These are phyloP conservation scores for Melanotaenia nigrans DNA, from an alignment of 2,797 vertebrate species.

Conservation along the genomic window DNA sequence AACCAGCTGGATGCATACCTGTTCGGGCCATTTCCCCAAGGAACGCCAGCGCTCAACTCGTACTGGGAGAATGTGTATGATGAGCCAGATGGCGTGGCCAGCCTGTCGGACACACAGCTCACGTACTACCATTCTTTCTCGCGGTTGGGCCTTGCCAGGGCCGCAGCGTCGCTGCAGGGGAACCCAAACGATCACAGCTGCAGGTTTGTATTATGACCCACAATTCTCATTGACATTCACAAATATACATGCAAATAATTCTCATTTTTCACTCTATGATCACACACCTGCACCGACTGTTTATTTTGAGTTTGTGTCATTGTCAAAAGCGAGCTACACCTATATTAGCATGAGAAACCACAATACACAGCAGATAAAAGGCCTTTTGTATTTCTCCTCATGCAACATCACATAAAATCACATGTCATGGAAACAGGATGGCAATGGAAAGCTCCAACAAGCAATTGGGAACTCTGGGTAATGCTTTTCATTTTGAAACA, in stretches of 20 bases:
- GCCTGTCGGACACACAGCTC: conserved; percentile 88
- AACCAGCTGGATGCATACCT: conserved; percentile 94
- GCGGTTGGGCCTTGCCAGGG: conserved; percentile 88
- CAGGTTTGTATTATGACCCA: conserved; percentile 82
- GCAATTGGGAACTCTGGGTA: conserved; percentile 44
- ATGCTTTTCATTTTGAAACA: conserved; percentile 63
- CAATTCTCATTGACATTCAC: background rate
- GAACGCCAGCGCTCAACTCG: conserved; percentile 86
- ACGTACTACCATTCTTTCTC: conserved; percentile 93
- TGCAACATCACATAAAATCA: conserved; percentile 25
- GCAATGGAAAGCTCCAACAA: conserved; percentile 52
- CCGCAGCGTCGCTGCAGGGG: conserved; percentile 84
- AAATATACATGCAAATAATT: conserved; percentile 1
- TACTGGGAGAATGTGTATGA: conserved; percentile 97
- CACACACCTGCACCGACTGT: conserved; percentile 31
- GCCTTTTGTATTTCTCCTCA: conserved; percentile 46
- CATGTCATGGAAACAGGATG: conserved; percentile 40
- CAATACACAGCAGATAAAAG: conserved; percentile 19
- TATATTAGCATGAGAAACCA: conserved; percentile 32
- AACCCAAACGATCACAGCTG: conserved; percentile 89
- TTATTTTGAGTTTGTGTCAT: background rate
- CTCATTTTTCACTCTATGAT: conserved; percentile 2
- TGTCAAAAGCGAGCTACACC: conserved; percentile 28
- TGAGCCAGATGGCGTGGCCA: conserved; percentile 89
- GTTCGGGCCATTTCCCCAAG: conserved; percentile 89